Percentiles rank a stretch among this genome's conserved stretches.
Evolutionary conservation across 2,113 vertebrate genomes (phyloP).

Genomic region (Pygoscelis antarcticus): DNA sequence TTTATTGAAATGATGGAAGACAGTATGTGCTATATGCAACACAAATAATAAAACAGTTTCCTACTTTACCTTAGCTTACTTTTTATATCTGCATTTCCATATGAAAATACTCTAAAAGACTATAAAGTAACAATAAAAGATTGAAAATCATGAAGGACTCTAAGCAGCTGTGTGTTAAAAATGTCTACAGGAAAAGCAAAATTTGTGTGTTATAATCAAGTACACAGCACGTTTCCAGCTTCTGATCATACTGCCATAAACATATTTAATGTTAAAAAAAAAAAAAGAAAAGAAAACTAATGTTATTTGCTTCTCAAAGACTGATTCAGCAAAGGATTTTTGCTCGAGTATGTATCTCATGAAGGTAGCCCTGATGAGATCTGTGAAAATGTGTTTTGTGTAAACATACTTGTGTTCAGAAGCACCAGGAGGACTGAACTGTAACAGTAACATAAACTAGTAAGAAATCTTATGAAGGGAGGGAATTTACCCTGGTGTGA

Average conservation of each 20-base stretch:
- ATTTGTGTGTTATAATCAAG: neutral
- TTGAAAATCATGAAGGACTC: neutral
- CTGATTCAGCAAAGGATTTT: neutral
- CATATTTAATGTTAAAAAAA: neutral
- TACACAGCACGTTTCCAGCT: neutral
- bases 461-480: neutral
- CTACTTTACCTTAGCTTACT: neutral
- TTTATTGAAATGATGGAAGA: neutral
- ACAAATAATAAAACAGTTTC: neutral
- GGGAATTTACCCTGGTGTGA: neutral
- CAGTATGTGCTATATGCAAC: neutral
- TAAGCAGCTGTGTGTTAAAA: neutral
- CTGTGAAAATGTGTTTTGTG: neutral
- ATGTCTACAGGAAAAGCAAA: neutral
- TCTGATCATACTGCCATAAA: neutral
- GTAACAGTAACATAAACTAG: neutral
- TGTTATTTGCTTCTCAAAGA: neutral
- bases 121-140: neutral
- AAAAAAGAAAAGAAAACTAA: neutral
- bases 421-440: neutral
- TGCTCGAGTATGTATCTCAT: neutral
- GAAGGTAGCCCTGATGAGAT: neutral
- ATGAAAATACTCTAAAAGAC: neutral
- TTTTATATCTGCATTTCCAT: neutral
- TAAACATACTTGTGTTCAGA: neutral